Evolutionary conservation across 2,113 vertebrate species (phyloP).

Genomic region (Canis aureus): DNA sequence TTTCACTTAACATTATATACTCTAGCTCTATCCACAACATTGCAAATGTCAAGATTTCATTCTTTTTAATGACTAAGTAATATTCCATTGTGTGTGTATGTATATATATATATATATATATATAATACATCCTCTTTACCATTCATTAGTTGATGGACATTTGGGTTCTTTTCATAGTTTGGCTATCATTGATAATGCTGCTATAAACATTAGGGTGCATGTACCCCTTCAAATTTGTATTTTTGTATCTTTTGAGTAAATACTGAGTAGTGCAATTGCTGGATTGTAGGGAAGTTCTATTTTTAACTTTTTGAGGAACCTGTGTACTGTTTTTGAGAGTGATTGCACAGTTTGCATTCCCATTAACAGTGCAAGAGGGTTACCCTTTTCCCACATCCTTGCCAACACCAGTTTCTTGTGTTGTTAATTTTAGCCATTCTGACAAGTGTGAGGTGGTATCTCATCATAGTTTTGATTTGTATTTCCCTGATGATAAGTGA

Average conservation of each 20-base stretch:
- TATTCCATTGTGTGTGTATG: neutral
- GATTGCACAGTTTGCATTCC: too few species aligned
- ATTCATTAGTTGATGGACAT: neutral
- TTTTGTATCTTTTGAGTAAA: neutral
- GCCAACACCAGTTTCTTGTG: too few species aligned
- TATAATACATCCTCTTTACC: neutral
- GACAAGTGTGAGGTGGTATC: too few species aligned
- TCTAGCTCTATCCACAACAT: neutral
- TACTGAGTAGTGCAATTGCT: neutral
- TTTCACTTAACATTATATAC: neutral
- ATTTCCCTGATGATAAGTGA: too few species aligned
- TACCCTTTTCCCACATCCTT: too few species aligned
- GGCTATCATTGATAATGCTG: neutral
- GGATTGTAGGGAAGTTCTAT: neutral
- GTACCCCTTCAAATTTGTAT: neutral
- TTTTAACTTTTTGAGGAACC: neutral
- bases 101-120: too few species aligned
- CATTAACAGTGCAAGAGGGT: too few species aligned
- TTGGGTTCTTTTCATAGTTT: neutral
- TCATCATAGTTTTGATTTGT: too few species aligned
- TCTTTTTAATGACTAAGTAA: neutral
- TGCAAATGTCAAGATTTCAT: neutral
- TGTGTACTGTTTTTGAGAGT: too few species aligned
- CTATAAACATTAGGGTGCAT: neutral
- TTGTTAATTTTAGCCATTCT: too few species aligned